These are phyloP conservation scores for Gryllus bimaculatus DNA, from an alignment of 1,140 invertebrate species.

Conservation along the genomic window DNA sequence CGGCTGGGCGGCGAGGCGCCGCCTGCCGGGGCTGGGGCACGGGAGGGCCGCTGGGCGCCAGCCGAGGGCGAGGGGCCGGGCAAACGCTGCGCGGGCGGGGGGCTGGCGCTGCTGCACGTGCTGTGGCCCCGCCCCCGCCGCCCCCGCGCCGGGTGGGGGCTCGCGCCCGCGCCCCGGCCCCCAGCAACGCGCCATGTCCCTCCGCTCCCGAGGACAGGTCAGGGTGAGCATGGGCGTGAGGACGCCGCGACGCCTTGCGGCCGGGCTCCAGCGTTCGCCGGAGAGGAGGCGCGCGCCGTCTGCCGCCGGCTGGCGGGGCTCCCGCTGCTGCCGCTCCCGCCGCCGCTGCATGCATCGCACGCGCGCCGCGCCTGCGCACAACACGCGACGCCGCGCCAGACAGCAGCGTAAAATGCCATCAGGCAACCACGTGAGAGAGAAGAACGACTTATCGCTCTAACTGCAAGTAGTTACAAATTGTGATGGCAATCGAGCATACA, in stretches of 20 bases:
- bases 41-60: not conserved
- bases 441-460: too few relatives aligned
- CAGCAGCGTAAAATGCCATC: too few relatives aligned
- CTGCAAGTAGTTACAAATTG: too few relatives aligned
- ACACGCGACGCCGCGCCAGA: too few relatives aligned
- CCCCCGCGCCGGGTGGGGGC: not conserved
- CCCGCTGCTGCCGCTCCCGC: too few relatives aligned
- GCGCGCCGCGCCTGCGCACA: too few relatives aligned
- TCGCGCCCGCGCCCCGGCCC: not conserved
- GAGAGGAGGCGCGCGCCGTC: not conserved
- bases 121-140: not conserved
- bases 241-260: not conserved
- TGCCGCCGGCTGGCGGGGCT: too few relatives aligned
- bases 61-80: conserved; percentile 45
- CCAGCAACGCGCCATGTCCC: conserved; percentile 32
- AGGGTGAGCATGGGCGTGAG: conserved; percentile 41
- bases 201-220: conserved; percentile 48
- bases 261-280: not conserved
- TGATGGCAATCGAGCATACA: too few relatives aligned
- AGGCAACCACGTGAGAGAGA: too few relatives aligned
- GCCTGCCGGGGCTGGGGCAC: not conserved
- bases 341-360: too few relatives aligned
- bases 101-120: conserved; percentile 28
- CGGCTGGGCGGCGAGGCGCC: conserved; percentile 22
- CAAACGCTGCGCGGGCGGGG: conserved; percentile 48